Percentiles rank a stretch among this genome's conserved stretches.
These are phyloP conservation scores for Lasioglossum albipes DNA, from an alignment of 1,140 invertebrate species.

Conservation along the genomic window DNA sequence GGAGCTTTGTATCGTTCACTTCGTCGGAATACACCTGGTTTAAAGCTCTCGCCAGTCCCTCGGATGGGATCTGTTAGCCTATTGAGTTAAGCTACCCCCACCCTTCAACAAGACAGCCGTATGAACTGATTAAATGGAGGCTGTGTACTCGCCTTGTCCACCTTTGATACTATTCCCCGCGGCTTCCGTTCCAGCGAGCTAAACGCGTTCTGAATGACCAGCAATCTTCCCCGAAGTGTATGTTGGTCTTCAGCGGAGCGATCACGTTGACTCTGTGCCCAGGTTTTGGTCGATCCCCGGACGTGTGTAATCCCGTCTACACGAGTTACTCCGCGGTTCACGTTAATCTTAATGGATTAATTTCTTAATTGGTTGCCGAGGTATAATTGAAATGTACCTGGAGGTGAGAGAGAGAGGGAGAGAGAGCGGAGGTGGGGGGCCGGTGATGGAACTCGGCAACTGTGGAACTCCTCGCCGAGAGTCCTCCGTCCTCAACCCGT, in stretches of 20 bases:
- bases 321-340: conserved; percentile 23
- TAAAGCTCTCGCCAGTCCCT: too few relatives aligned
- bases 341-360: conserved; percentile 67
- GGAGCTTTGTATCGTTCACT: too few relatives aligned
- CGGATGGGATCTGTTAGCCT: too few relatives aligned
- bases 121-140: too few relatives aligned
- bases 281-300: not conserved
- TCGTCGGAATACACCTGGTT: not conserved
- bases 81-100: too few relatives aligned
- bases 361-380: conserved; percentile 68
- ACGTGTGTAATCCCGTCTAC: conserved; percentile 3
- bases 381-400: conserved; percentile 54
- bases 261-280: conserved; percentile 2
- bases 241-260: not conserved
- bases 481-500: too few relatives aligned
- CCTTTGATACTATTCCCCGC: too few relatives aligned
- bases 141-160: too few relatives aligned
- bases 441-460: conserved; percentile 13
- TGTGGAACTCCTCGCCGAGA: not conserved
- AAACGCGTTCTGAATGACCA: conserved; percentile 28
- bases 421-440: too few relatives aligned
- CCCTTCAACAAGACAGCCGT: too few relatives aligned
- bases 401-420: not conserved
- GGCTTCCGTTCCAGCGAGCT: conserved; percentile 18
- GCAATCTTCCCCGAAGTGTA: conserved; percentile 8